phyloP scores from a whole-genome alignment of 2,797 vertebrate genomes.

The Chromis chromis region DNA sequence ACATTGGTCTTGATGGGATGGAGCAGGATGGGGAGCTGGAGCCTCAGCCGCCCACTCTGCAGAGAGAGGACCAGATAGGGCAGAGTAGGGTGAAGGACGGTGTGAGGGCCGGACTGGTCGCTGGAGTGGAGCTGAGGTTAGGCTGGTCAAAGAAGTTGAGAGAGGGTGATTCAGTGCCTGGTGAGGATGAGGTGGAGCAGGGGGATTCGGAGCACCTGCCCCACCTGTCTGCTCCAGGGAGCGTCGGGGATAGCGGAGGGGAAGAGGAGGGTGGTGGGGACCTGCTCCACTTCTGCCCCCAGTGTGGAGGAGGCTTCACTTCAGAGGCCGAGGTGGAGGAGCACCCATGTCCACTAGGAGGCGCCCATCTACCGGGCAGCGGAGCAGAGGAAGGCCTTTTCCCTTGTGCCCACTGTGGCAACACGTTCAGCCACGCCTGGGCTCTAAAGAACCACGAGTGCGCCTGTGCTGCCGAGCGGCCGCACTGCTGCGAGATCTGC shows the following conservation, averaged over 20 bases:
- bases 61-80: slow-evolving; percentile 71
- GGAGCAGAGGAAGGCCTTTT: slow-evolving; percentile 90
- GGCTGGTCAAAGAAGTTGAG: slow-evolving; percentile 81
- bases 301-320: slow-evolving; percentile 83
- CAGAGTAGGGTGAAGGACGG: slow-evolving; percentile 59
- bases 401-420: slow-evolving; percentile 91
- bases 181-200: slow-evolving; percentile 78
- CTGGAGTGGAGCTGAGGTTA: slow-evolving; percentile 75
- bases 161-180: slow-evolving; percentile 71
- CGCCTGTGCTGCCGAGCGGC: slow-evolving; percentile 91
- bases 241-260: slow-evolving; percentile 74
- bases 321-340: slow-evolving; percentile 81
- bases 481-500: slow-evolving; percentile 93
- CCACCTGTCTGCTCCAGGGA: slow-evolving; percentile 82
- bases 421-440: slow-evolving; percentile 93
- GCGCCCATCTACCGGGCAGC: slow-evolving; percentile 88
- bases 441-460: slow-evolving; percentile 94
- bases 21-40: slow-evolving; percentile 81
- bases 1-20: slow-evolving; percentile 87
- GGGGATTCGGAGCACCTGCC: slow-evolving; percentile 73
- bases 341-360: slow-evolving; percentile 83
- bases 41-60: slow-evolving; percentile 65
- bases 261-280: slow-evolving; percentile 77
- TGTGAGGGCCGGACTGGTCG: slow-evolving; percentile 67
- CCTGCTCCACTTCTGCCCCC: slow-evolving; percentile 83